phyloP scores from a whole-genome alignment of 92 coral and sea anemone genomes.

The Epizoanthus scotinus region DNA sequence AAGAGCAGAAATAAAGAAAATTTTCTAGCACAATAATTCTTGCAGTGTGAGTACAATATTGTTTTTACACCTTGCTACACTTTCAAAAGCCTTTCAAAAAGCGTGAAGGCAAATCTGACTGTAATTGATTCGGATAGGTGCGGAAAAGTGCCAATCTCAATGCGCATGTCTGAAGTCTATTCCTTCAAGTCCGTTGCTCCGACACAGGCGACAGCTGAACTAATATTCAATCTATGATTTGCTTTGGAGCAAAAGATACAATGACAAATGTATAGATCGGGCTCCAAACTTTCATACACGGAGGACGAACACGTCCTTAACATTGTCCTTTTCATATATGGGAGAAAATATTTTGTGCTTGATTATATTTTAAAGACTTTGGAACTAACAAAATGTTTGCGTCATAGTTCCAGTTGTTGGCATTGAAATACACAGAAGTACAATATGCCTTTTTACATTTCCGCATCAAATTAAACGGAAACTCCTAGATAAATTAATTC shows the following conservation, averaged over 20 bases:
- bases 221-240: neutral
- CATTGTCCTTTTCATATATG: neutral
- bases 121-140: slow-evolving; percentile 3
- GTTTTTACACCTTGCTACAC: neutral
- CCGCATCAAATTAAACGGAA: slow-evolving; percentile 29
- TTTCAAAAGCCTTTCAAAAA: slow-evolving; percentile 20
- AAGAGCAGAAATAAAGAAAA: slow-evolving; percentile 15
- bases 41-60: neutral
- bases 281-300: slow-evolving; percentile 19
- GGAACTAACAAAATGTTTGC: neutral
- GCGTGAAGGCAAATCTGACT: slow-evolving; percentile 26
- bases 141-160: neutral
- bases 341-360: neutral
- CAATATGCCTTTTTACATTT: slow-evolving; percentile 10
- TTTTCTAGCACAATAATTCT: slow-evolving; percentile 18
- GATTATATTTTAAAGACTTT: slow-evolving; percentile 10
- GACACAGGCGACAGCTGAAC: slow-evolving; percentile 41
- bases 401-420: neutral
- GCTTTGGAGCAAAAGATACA: slow-evolving; percentile 29
- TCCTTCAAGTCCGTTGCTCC: slow-evolving; percentile 26
- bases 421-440: neutral
- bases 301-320: neutral
- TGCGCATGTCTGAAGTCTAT: slow-evolving; percentile 49
- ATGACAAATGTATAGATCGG: neutral
- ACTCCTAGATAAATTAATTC: slow-evolving; percentile 20